Conservation (phyloP, 2,797 vertebrate genomes). For the Micropoecilia bifurca region DNA sequence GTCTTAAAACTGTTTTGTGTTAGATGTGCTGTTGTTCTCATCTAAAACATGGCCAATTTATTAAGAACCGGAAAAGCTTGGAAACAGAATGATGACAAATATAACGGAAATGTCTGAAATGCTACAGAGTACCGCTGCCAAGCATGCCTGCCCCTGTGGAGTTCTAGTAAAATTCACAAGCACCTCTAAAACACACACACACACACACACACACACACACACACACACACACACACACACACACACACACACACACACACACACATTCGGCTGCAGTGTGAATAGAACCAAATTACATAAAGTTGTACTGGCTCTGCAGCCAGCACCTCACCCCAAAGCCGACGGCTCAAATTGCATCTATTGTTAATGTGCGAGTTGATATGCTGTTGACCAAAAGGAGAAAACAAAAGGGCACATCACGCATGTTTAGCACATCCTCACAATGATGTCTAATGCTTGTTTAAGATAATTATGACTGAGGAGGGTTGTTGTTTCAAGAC, state of each 20-base stretch:
- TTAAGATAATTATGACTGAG: conserved; percentile 67
- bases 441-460: conserved; percentile 73
- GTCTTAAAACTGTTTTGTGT: conserved; percentile 47
- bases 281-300: conserved; percentile 39
- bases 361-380: conserved; percentile 56
- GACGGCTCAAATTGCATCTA: conserved; percentile 54
- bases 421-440: conserved; percentile 52
- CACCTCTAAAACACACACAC: conserved; percentile 21
- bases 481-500: conserved; percentile 72
- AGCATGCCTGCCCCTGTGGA: conserved; percentile 27
- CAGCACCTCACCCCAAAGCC: conserved; percentile 44
- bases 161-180: conserved; percentile 32
- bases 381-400: conserved; percentile 56
- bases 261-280: conserved; percentile 10
- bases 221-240: rapidly evolving
- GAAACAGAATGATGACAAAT: conserved; percentile 72
- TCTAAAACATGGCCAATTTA: conserved; percentile 70
- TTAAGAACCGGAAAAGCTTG: conserved; percentile 61
- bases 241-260: neutral
- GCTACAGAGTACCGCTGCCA: conserved; percentile 55
- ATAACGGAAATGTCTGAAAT: conserved; percentile 73
- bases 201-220: neutral
- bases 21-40: conserved; percentile 57
- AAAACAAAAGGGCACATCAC: conserved; percentile 50
- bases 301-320: conserved; percentile 37